Percentiles rank a stretch among this genome's conserved stretches.
phyloP scores from a whole-genome alignment of 2,113 vertebrate species.

The Chamaetylas fuelleborni region DNA sequence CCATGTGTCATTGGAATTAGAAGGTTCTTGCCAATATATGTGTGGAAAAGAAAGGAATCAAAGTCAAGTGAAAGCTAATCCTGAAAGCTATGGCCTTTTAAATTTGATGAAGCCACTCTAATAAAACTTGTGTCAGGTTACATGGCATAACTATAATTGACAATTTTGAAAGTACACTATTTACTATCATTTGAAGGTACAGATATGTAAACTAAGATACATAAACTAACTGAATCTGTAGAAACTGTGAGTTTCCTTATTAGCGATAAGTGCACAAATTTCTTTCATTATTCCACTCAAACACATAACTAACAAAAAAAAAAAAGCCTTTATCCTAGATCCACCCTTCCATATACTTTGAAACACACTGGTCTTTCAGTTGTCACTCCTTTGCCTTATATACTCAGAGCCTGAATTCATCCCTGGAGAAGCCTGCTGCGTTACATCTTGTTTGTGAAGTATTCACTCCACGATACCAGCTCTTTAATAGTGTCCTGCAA shows the following conservation, averaged over 20 bases:
- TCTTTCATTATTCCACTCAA: neutral
- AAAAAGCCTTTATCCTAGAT: neutral
- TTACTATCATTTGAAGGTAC: neutral
- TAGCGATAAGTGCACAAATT: accelerated
- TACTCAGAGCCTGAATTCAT: neutral
- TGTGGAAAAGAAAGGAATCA: neutral
- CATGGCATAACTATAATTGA: neutral
- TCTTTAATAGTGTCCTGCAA: neutral
- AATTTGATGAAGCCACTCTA: neutral
- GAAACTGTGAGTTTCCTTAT: neutral
- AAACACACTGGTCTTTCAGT: neutral
- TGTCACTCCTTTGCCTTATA: neutral
- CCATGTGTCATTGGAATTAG: neutral
- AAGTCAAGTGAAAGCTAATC: neutral
- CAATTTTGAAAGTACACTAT: neutral
- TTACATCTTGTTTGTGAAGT: neutral
- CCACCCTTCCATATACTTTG: neutral
- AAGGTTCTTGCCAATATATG: neutral
- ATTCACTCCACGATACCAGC: neutral
- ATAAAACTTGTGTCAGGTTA: neutral
- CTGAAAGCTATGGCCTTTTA: neutral
- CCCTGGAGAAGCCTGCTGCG: neutral
- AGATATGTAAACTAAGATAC: no score
- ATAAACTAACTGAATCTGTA: neutral
- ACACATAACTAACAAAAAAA: neutral